Conservation (phyloP, 2,797 vertebrate species). For the Acestrorhynchus altus region DNA sequence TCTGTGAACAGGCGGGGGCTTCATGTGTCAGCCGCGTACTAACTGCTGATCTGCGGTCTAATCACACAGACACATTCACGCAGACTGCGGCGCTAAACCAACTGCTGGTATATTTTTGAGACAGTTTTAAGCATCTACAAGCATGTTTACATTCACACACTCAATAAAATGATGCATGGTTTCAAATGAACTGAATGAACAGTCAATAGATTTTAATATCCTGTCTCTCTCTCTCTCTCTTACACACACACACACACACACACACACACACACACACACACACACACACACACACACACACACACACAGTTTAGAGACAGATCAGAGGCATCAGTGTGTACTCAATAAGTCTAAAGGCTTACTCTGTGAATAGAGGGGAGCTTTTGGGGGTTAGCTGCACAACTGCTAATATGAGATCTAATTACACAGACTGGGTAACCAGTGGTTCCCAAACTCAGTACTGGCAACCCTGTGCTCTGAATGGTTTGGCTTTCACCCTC, state of each 20-base stretch:
- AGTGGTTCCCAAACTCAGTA: too few relatives aligned
- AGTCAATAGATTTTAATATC: neutral
- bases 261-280: constrained; percentile 52
- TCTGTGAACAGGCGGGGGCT: constrained; percentile 84
- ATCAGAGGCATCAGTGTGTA: constrained; percentile 52
- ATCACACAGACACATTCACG: constrained; percentile 75
- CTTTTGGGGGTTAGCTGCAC: constrained; percentile 87
- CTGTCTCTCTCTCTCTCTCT: neutral
- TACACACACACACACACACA: neutral
- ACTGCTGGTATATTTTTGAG: neutral
- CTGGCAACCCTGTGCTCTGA: too few relatives aligned
- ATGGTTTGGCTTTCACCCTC: too few relatives aligned
- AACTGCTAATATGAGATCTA: constrained; percentile 93
- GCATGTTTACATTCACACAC: neutral
- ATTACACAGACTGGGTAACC: constrained; percentile 72
- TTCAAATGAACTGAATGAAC: neutral
- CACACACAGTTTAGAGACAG: constrained; percentile 18
- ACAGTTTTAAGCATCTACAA: neutral
- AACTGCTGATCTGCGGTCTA: constrained; percentile 92
- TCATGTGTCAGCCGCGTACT: constrained; percentile 88
- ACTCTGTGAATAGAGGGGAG: constrained; percentile 84
- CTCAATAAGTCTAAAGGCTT: constrained; percentile 82
- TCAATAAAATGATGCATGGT: neutral
- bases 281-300: constrained; percentile 52
- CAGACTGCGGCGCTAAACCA: constrained; percentile 3